A percentile compares a stretch with the other conserved stretches of the same genome.
phyloP scores from a whole-genome alignment of 2,888 invertebrate genomes.

The Oscheius sp. region DNA sequence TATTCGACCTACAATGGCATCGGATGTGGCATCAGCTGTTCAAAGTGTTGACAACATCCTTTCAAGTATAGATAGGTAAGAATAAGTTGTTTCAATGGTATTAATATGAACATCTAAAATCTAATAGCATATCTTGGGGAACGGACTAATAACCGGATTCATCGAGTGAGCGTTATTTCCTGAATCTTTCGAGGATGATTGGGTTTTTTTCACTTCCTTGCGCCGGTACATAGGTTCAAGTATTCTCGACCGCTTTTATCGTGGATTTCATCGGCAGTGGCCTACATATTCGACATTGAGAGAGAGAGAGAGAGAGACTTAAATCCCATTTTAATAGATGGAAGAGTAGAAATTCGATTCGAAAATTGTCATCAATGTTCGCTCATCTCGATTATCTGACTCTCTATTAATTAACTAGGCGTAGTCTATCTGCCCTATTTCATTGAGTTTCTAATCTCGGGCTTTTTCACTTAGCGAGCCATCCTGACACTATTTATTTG shows the following conservation, averaged over 20 bases:
- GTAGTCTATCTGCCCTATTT: background rate
- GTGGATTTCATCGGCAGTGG: slow-evolving; percentile 21
- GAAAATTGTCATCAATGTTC: background rate
- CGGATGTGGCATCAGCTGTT: slow-evolving; percentile 21
- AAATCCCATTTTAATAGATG: too few species aligned
- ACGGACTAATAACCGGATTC: too few species aligned
- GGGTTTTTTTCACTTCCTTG: background rate
- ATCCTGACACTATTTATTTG: background rate
- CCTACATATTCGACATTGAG: background rate
- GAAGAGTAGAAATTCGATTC: background rate
- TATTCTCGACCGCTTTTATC: slow-evolving; percentile 29
- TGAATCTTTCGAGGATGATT: too few species aligned
- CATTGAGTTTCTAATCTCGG: too few species aligned
- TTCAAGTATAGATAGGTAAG: slow-evolving; percentile 21
- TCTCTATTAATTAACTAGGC: slow-evolving; percentile 17
- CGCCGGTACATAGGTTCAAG: slow-evolving; percentile 5
- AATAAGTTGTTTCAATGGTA: background rate
- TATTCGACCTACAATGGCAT: slow-evolving; percentile 24
- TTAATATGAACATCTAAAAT: background rate
- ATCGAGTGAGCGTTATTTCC: too few species aligned
- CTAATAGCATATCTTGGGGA: background rate
- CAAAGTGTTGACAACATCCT: slow-evolving; percentile 23
- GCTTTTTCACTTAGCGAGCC: too few species aligned
- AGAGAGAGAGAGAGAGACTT: background rate
- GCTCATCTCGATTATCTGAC: too few species aligned